Conservation (phyloP, 2,113 vertebrate species). For the Microcebus jonahi region DNA sequence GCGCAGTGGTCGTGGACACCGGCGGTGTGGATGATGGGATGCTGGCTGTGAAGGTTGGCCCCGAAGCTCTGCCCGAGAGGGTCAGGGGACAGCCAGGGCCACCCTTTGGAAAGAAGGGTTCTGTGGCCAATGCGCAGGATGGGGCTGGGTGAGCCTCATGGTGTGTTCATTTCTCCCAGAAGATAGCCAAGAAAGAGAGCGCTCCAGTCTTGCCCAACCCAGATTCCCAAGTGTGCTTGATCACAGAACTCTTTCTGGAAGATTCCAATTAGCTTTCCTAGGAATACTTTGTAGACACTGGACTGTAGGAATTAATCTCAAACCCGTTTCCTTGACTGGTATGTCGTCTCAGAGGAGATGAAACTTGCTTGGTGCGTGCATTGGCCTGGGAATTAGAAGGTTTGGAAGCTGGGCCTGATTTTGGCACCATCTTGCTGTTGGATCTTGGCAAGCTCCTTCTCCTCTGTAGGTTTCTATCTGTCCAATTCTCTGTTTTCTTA, state of each 20-base stretch:
- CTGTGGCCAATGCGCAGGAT: accelerated
- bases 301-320: background rate
- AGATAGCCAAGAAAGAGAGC: too few relatives aligned
- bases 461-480: background rate
- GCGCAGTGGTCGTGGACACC: background rate
- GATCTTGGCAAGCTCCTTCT: background rate
- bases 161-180: background rate
- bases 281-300: background rate
- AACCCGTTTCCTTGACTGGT: background rate
- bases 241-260: background rate
- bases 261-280: background rate
- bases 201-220: background rate
- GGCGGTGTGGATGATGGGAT: too few relatives aligned
- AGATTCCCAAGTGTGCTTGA: background rate
- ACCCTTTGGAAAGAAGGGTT: background rate
- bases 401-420: background rate
- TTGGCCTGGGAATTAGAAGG: background rate
- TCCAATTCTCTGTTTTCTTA: background rate
- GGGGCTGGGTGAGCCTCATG: background rate
- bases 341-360: background rate
- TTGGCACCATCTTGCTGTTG: background rate
- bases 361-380: background rate
- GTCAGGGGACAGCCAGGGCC: background rate
- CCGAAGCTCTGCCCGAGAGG: background rate
- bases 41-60: accelerated